Evolutionary conservation across 2,888 invertebrate species (phyloP).

Genomic region (Ditula angustiorana): DNA sequence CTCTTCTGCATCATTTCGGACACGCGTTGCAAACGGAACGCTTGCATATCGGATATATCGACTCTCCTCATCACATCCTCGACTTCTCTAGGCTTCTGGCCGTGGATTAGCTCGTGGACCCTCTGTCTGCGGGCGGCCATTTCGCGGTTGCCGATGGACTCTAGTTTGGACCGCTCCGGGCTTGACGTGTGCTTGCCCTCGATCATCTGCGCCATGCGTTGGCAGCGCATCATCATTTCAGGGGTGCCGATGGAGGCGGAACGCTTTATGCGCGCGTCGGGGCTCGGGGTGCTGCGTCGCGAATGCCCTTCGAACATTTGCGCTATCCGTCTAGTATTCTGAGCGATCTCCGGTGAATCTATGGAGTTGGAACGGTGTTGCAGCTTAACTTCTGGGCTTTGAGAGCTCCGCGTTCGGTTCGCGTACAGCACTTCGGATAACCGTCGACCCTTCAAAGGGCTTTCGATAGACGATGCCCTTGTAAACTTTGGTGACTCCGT

Average conservation of each 20-base stretch:
- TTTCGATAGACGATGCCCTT: constrained; percentile 20
- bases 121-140: constrained; percentile 68
- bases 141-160: constrained; percentile 66
- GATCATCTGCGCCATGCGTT: constrained; percentile 71
- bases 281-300: constrained; percentile 63
- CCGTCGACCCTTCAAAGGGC: constrained; percentile 52
- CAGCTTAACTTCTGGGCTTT: constrained; percentile 57
- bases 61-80: constrained; percentile 57
- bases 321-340: constrained; percentile 66
- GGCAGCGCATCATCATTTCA: constrained; percentile 66
- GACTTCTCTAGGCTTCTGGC: constrained; percentile 53
- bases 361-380: constrained; percentile 66
- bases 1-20: constrained; percentile 91
- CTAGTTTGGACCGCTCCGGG: constrained; percentile 62
- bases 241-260: constrained; percentile 61
- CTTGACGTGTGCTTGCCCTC: constrained; percentile 68
- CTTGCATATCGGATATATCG: constrained; percentile 63
- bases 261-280: constrained; percentile 57
- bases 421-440: constrained; percentile 57
- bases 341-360: constrained; percentile 57
- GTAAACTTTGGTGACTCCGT: constrained; percentile 43
- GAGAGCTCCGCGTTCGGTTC: constrained; percentile 56
- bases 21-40: constrained; percentile 89
- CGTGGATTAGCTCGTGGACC: constrained; percentile 68
- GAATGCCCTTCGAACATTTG: constrained; percentile 68